Evolutionary conservation across 2,888 invertebrate genomes (phyloP), one percentile per base, ranked within the genome.

Genomic region (Euproctis similis): DNA sequence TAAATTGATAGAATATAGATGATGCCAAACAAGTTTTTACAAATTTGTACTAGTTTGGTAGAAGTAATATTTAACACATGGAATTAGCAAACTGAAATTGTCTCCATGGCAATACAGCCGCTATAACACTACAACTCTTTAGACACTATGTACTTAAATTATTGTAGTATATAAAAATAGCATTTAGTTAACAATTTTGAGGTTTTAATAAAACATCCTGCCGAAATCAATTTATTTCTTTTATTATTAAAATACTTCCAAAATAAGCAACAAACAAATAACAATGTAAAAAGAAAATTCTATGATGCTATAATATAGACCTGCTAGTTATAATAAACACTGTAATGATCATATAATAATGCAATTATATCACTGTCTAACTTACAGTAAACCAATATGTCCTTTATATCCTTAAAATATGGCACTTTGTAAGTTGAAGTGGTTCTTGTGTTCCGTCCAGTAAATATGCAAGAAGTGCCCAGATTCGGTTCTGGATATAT

Each of bases 261-360:
- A 80, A 81, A 78, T 80, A 81, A 82, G 82, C 82, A 82, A 82
- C 82, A 82, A 82, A 81, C 78, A 81, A 80, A 69, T 78, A 82
- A 82, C 80, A 82, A 81, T 70, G 63, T 80, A 77, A 78, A 70
- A 75, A 68, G 66, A 66, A 70, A 59, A 59, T 66, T 65, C 57
- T 64, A 64, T 59, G 63, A 58, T 59, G 58, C 65, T 66, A 65
- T 59, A n/a, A 67, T 63, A 67, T 63, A 68, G 59, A 68, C 62
- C 64, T 59, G 70, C 59, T 63, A 60, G 57, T 56, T 59, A 49
- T 53, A 54, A 60, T 52, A 65, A n/a, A 72, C 74, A 71, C 71
- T 68, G 73, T 59, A 68, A 67, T 59, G 59, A 58, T 59, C 47
- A 46, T 45, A 46, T 35, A 38, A 42, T 39, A 25, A 21, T 10